Base-by-base conservation (phyloP, 1,140 invertebrate species). In the Eciton burchellii region DNA sequence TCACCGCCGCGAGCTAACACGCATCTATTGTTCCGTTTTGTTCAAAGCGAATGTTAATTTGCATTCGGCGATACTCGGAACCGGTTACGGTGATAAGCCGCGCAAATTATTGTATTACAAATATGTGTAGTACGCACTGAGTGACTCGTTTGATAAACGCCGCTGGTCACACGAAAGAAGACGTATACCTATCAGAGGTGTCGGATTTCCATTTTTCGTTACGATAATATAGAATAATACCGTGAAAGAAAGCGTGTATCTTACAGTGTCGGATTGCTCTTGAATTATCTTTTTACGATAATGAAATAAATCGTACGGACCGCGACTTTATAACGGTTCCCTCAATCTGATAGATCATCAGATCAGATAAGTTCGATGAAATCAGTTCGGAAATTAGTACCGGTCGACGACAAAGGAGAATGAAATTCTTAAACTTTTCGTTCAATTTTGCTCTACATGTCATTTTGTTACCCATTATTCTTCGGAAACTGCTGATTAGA, bases 31-130 rank as follows among this genome's bases (percentile, higher is more conserved):
- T 45, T 24, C n/a, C 1, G 12, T n/a, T 56, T 45, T 26, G 8
- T 59, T 8, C 11, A 1, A 29, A 59, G 6, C 2, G 11, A 60
- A 45, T 4, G 9, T 11, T 47, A 6, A 12, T 73, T 73, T 60
- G 5, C 12, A 14, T 73, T 45, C 26, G 5, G 57, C 14, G 11
- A 45, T 73, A 19, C 11, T 47, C 26, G 4, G 19, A 43, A 6
- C 52, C 35, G 41, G 11, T 11, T 59, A 45, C 3, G 49, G 26
- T 24, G 68, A 72, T 72, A 57, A 72, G 29, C 52, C n/a, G 26
- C 26, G 9, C 35, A 71, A 54, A 57, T 57, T 49, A 72, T 72
- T 72, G 56, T 52, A 19, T 21, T 57, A 49, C 41, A 65, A 21
- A 65, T 66, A 35, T 35, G 35, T 6, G 35, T 6, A 35, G 6